A percentile compares a stretch with the other conserved stretches of the same genome.
Conservation (phyloP, 2,797 vertebrate species). For the Petrocephalus schoutedeni region DNA sequence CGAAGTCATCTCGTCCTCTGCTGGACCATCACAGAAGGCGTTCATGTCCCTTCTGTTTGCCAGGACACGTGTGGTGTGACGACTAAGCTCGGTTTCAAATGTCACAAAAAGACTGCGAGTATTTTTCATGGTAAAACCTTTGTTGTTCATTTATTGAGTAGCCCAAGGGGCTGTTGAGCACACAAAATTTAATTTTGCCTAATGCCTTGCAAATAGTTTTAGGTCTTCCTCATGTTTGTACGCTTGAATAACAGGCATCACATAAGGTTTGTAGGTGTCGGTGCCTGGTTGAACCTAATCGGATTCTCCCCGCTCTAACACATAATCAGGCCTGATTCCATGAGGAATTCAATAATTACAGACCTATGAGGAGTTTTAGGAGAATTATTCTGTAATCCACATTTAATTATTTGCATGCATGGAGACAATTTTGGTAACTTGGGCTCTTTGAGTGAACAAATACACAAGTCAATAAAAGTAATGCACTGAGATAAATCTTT, state of each 20-base stretch:
- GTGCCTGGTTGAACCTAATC: neutral
- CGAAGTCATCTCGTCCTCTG: neutral
- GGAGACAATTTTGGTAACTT: neutral
- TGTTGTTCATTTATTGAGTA: neutral
- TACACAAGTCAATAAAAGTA: neutral
- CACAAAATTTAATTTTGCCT: neutral
- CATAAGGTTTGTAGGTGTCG: neutral
- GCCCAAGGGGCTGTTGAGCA: neutral
- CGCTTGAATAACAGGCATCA: neutral
- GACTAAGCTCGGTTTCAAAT: neutral
- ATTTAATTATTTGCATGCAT: neutral
- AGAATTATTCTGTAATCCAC: neutral
- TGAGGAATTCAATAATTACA: slow-evolving; percentile 1
- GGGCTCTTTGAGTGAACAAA: neutral
- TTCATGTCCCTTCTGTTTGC: neutral
- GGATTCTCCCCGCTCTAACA: neutral
- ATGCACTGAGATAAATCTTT: neutral
- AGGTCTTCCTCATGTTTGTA: neutral
- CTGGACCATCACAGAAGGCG: neutral
- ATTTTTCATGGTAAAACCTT: neutral
- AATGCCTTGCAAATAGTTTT: neutral
- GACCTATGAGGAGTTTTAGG: neutral
- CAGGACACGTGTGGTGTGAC: neutral
- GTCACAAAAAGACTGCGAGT: neutral
- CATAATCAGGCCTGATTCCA: neutral